Evolutionary conservation across 2,797 vertebrate genomes (phyloP), one percentile per base, ranked within the genome.

Genomic region (Chloroceryle amazona): DNA sequence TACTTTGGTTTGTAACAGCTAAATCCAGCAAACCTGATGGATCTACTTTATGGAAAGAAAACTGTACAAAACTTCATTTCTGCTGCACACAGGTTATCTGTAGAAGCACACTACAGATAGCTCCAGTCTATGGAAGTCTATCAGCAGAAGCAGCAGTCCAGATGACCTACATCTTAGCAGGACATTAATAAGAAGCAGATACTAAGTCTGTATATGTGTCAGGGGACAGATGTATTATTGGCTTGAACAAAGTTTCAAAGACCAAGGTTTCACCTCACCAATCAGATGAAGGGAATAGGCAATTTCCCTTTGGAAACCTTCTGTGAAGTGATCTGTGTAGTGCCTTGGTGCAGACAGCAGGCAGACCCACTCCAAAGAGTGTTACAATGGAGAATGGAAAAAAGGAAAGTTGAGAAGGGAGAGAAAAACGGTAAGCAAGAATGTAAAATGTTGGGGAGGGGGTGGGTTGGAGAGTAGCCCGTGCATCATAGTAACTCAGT

Each of bases 231-330:
- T 63, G 35, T 71, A 61, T 73, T 73, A 54, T 31, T 78, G 68
- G 49, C 39, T 78, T 89, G 60, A 96, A 46, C 23, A 78, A 76
- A 76, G 13, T 76, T 83, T 87, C 71, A 80, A 68, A 85, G 84
- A 61, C 47, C 42, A 54, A 67, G 57, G 22, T 72, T 74, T 86
- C 60, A 82, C 75, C 65, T 83, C 57, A 58, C 41, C 33, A 58
- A 25, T 72, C 75, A 92, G 75, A 70, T 35, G 66, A 90, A 79
- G 16, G 29, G 57, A 92, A 89, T 1, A 6, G 71, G 61, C 49
- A 83, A 35, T 83, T 94, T 94, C 61, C 61, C 75, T 82, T 89
- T 91, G 79, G 65, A 92, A 58, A n/a, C n/a, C 10, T 46, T 55
- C 37, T 82, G 31, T 81, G 51, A 86, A 86, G 41, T n/a, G 46